Percentiles rank a stretch among this genome's conserved stretches.
These are phyloP conservation scores for Hesperia comma DNA, from an alignment of 2,888 invertebrate species.

Conservation along the genomic window DNA sequence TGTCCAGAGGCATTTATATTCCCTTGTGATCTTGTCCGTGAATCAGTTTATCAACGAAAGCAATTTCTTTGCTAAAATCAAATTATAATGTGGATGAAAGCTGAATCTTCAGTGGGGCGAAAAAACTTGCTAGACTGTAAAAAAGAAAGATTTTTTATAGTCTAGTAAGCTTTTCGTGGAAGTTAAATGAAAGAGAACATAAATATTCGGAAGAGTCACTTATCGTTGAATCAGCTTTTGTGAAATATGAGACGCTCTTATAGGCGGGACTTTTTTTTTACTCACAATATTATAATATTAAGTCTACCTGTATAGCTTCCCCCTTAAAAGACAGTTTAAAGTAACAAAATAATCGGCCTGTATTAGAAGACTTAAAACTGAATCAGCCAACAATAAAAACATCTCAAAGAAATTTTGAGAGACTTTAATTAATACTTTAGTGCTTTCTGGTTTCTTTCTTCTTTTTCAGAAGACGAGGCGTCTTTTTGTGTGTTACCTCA, in stretches of 20 bases:
- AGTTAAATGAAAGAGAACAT: constrained; percentile 8
- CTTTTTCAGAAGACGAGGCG: no score
- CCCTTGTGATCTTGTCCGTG: constrained; percentile 11
- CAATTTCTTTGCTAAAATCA: constrained; percentile 32
- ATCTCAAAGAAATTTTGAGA: no score
- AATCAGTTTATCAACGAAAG: constrained; percentile 26
- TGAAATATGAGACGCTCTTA: not conserved
- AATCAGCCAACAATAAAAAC: no score
- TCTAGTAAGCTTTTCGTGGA: constrained; percentile 10
- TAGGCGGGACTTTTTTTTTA: not conserved
- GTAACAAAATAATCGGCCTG: no score
- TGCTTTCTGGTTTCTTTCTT: no score
- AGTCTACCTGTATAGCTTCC: no score
- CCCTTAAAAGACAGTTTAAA: no score
- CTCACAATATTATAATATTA: not conserved
- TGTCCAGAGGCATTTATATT: constrained; percentile 17
- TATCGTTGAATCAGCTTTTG: constrained; percentile 8
- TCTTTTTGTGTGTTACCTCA: no score
- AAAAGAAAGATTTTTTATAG: constrained; percentile 8
- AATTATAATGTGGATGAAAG: constrained; percentile 25
- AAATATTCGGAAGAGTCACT: constrained; percentile 3
- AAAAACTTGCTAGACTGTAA: constrained; percentile 7
- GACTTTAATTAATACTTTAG: no score
- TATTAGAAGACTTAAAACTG: no score
- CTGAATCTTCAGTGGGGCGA: constrained; percentile 16